phyloP scores from a whole-genome alignment of 2,797 vertebrate genomes.

The Todus mexicanus region DNA sequence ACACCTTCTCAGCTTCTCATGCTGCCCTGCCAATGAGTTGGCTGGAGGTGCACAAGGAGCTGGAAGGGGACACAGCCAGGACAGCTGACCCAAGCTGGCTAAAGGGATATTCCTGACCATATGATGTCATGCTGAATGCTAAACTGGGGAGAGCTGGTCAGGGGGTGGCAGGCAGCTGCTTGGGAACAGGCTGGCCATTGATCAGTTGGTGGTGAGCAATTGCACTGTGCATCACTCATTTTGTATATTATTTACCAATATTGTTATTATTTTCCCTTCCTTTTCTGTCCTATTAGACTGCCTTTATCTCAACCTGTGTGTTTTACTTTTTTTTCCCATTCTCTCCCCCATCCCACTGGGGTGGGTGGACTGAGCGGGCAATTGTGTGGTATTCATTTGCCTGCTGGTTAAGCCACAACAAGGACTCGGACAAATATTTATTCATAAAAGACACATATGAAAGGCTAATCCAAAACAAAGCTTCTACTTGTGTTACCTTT shows the following conservation, averaged over 20 bases:
- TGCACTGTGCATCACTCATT: background rate
- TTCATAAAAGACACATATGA: background rate
- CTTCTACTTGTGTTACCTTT: background rate
- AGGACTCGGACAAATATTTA: background rate
- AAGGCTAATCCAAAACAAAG: background rate
- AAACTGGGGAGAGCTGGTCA: background rate
- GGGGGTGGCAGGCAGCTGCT: too few species aligned
- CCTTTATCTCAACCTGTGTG: background rate
- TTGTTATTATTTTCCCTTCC: background rate
- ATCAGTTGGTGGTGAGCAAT: background rate
- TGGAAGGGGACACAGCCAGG: background rate
- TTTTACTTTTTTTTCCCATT: background rate
- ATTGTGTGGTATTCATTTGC: background rate
- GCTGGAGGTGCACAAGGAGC: background rate
- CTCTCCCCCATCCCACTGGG: background rate
- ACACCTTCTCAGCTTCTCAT: background rate
- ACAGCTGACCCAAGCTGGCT: too few species aligned
- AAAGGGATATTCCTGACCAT: background rate
- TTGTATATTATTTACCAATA: background rate
- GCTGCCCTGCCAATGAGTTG: background rate
- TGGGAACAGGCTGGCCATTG: background rate
- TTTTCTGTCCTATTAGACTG: background rate
- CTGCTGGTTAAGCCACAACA: background rate
- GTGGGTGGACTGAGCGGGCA: background rate
- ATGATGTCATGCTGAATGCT: background rate